Evolutionary conservation across 2,113 vertebrate species (phyloP).

Genomic region (Calypte anna): DNA sequence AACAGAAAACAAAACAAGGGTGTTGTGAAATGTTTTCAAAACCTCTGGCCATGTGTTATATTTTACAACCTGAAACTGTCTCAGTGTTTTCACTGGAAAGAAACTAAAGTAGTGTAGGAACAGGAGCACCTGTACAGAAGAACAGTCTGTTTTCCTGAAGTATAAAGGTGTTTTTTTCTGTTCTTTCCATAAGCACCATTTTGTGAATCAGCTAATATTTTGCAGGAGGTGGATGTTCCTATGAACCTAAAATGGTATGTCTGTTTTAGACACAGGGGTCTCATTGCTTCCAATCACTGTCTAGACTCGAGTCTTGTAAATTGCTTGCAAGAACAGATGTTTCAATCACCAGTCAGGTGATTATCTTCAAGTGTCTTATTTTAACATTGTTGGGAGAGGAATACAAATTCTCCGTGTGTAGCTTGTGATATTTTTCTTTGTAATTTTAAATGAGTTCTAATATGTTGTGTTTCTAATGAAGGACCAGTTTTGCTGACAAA

Average conservation of each 20-base stretch:
- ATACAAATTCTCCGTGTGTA: background rate
- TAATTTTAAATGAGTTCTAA: background rate
- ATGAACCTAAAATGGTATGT: fast-evolving
- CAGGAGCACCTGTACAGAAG: too few species aligned
- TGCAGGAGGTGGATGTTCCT: background rate
- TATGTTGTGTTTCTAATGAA: background rate
- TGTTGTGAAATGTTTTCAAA: background rate
- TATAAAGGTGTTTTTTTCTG: background rate
- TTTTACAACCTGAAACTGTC: background rate
- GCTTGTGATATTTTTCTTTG: background rate
- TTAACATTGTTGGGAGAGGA: background rate
- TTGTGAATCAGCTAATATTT: background rate
- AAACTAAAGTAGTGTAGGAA: background rate
- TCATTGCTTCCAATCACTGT: background rate
- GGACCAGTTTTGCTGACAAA: constrained; percentile 42
- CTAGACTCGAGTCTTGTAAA: background rate
- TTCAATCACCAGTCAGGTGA: background rate
- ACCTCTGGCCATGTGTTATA: background rate
- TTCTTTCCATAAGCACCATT: background rate
- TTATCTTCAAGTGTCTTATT: background rate
- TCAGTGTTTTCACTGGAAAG: background rate
- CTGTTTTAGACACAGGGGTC: background rate
- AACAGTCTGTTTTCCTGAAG: background rate
- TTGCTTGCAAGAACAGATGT: background rate
- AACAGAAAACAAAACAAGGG: background rate